Conservation (phyloP, 2,888 invertebrate species). For the Hybos culiciformis region DNA sequence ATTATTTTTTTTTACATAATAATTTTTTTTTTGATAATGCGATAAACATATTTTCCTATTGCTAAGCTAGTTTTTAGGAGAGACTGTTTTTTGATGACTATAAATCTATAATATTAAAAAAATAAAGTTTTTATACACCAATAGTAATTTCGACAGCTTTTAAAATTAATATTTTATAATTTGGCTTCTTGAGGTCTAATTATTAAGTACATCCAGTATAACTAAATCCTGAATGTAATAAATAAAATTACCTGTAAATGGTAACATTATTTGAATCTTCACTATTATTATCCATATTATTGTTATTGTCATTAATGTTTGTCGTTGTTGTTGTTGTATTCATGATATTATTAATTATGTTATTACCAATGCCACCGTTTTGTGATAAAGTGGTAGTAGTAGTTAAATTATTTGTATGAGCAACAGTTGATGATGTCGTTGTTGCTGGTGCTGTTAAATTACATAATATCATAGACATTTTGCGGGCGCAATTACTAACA, state of each 20-base stretch:
- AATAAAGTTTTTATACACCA: too few relatives aligned
- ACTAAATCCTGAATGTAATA: background rate
- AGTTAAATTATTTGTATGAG: conserved; percentile 19
- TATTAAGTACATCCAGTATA: too few relatives aligned
- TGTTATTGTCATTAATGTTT: conserved; percentile 45
- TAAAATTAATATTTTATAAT: too few relatives aligned
- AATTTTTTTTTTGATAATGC: too few relatives aligned
- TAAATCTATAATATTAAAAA: too few relatives aligned
- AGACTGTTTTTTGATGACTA: too few relatives aligned
- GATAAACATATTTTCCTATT: too few relatives aligned
- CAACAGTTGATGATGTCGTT: conserved; percentile 22
- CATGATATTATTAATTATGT: conserved; percentile 10
- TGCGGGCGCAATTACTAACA: conserved; percentile 10
- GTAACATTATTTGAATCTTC: conserved; percentile 77
- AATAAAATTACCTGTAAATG: conserved; percentile 64
- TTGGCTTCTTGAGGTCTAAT: too few relatives aligned
- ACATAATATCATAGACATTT: conserved; percentile 27
- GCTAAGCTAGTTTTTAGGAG: too few relatives aligned
- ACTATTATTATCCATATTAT: conserved; percentile 67
- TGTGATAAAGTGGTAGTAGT: too few relatives aligned
- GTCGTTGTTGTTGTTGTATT: conserved; percentile 29
- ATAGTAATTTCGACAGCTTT: too few relatives aligned
- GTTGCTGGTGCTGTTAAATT: conserved; percentile 16
- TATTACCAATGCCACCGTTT: conserved; percentile 13
- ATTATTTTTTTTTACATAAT: too few relatives aligned